phyloP scores from a whole-genome alignment of 2,113 vertebrate genomes.

The Albula glossodonta region DNA sequence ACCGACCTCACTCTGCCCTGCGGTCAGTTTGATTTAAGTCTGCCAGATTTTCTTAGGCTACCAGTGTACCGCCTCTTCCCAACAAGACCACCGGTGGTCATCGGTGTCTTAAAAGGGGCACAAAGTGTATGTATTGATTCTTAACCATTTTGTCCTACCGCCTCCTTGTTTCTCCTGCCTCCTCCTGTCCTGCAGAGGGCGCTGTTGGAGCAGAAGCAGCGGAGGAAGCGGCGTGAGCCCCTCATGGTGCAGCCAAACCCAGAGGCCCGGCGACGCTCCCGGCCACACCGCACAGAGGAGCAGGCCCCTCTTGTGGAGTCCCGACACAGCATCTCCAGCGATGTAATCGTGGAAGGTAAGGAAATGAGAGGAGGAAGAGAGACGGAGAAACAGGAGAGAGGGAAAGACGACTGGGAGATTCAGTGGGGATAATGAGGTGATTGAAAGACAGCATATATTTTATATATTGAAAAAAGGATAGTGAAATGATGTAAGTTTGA shows the following conservation, averaged over 20 bases:
- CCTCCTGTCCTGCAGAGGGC: slow-evolving; percentile 71
- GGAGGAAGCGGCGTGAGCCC: slow-evolving; percentile 84
- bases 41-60: not conserved
- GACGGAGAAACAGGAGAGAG: not conserved
- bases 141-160: not conserved
- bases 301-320: slow-evolving; percentile 81
- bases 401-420: not conserved
- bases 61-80: not conserved
- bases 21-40: too few species aligned
- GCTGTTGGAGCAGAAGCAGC: slow-evolving; percentile 90
- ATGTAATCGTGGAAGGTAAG: slow-evolving; percentile 81
- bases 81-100: not conserved
- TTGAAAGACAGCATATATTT: not conserved
- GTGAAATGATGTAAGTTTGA: not conserved
- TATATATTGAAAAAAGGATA: not conserved
- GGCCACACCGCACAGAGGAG: slow-evolving; percentile 76
- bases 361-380: not conserved
- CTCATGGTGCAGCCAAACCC: slow-evolving; percentile 93
- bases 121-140: too few species aligned
- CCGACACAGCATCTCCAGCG: slow-evolving; percentile 51
- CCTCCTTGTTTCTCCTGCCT: not conserved
- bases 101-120: too few species aligned
- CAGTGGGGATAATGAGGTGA: not conserved
- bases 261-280: slow-evolving; percentile 74
- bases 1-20: too few species aligned